Evolutionary conservation across 2,113 vertebrate species (phyloP).

Genomic region (Bufo bufo): DNA sequence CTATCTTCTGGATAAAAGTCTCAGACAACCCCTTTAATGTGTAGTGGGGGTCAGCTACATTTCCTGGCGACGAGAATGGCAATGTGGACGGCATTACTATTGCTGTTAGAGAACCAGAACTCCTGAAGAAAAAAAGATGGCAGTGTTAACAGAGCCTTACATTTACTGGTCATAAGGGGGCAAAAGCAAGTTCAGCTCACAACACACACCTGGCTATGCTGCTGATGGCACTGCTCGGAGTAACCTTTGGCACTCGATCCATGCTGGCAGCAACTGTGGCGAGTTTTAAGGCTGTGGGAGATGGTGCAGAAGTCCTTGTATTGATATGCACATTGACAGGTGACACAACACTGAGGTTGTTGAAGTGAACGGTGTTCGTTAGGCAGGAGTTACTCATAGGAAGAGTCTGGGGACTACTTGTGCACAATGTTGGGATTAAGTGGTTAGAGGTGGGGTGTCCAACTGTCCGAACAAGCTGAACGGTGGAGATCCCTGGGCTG

Average conservation of each 20-base stretch:
- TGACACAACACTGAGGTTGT: constrained; percentile 85
- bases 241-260: constrained; percentile 90
- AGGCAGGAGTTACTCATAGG: constrained; percentile 86
- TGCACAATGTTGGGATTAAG: constrained; percentile 83
- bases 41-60: too few relatives aligned
- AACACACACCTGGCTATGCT: constrained; percentile 81
- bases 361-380: constrained; percentile 81
- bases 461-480: constrained; percentile 82
- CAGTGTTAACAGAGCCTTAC: too few relatives aligned
- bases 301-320: constrained; percentile 85
- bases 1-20: too few relatives aligned
- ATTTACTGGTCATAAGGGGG: too few relatives aligned
- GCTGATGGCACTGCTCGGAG: constrained; percentile 86
- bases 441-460: constrained; percentile 82
- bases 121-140: too few relatives aligned
- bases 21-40: too few relatives aligned
- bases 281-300: constrained; percentile 93
- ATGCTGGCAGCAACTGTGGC: constrained; percentile 88
- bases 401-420: constrained; percentile 81
- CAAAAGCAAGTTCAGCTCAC: too few relatives aligned
- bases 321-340: constrained; percentile 87
- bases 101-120: too few relatives aligned
- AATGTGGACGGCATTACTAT: too few relatives aligned
- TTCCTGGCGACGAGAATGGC: too few relatives aligned
- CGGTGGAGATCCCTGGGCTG: constrained; percentile 81